phyloP scores from a whole-genome alignment of 2,113 vertebrate genomes.

The Opisthocomus hoazin region DNA sequence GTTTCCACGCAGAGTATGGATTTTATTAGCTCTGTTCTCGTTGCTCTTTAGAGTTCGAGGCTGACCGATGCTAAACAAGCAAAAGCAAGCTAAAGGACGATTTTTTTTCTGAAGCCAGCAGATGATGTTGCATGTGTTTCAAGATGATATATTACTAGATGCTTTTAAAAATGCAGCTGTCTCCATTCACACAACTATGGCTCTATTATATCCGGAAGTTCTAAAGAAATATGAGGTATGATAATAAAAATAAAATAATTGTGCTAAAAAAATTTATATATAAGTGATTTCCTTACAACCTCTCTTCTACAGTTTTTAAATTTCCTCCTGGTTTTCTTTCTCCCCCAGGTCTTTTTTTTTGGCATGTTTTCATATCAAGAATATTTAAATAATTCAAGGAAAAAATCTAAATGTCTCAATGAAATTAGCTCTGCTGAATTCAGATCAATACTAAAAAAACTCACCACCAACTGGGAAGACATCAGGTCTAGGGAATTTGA shows the following conservation, averaged over 20 bases:
- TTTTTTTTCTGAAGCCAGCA: neutral
- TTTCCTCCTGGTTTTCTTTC: neutral
- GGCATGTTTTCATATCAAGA: neutral
- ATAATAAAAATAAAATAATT: neutral
- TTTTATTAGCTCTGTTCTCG: neutral
- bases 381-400: neutral
- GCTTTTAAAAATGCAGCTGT: neutral
- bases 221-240: neutral
- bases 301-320: neutral
- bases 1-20: neutral
- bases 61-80: neutral
- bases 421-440: slow-evolving; percentile 11
- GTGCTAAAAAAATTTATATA: neutral
- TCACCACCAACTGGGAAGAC: neutral
- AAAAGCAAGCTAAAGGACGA: neutral
- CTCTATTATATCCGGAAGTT: neutral
- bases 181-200: neutral
- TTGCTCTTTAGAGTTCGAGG: neutral
- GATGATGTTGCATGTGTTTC: neutral
- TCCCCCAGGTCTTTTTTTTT: neutral
- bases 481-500: neutral
- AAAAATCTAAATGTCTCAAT: neutral
- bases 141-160: neutral
- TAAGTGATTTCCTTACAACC: neutral
- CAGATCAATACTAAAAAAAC: neutral